Percentiles rank a stretch among this genome's conserved stretches.
Evolutionary conservation across 1,140 invertebrate genomes (phyloP).

Genomic region (Dysdera silvatica): DNA sequence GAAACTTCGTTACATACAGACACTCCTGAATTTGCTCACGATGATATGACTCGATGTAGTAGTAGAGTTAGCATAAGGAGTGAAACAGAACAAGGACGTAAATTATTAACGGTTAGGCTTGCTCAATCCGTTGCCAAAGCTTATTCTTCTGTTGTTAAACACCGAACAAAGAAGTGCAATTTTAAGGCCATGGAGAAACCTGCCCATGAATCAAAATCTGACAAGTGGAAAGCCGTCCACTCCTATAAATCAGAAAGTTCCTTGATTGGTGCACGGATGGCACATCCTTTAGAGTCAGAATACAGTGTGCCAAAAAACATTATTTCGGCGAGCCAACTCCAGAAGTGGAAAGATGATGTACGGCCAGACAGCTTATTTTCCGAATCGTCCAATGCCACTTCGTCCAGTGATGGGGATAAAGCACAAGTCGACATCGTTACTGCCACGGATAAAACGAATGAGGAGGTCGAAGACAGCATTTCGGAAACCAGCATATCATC

Average conservation of each 20-base stretch:
- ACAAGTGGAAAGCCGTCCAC: slow-evolving; percentile 21
- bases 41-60: slow-evolving; percentile 4
- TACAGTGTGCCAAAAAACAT: slow-evolving; percentile 68
- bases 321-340: slow-evolving; percentile 46
- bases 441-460: slow-evolving; percentile 19
- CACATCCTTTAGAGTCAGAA: slow-evolving; percentile 53
- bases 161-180: slow-evolving; percentile 36
- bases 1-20: not conserved
- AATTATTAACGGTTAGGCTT: slow-evolving; percentile 30
- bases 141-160: slow-evolving; percentile 42
- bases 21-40: not conserved
- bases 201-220: slow-evolving; percentile 15
- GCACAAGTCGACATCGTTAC: slow-evolving; percentile 38
- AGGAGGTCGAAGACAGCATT: slow-evolving; percentile 29
- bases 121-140: slow-evolving; percentile 39
- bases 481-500: slow-evolving; percentile 40
- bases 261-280: slow-evolving; percentile 71
- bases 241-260: slow-evolving; percentile 69
- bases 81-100: slow-evolving; percentile 26
- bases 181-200: slow-evolving; percentile 30
- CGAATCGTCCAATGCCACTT: slow-evolving; percentile 44
- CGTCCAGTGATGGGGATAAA: slow-evolving; percentile 44
- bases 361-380: slow-evolving; percentile 52
- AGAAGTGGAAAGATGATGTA: slow-evolving; percentile 16
- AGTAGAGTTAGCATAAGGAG: slow-evolving; percentile 25